These are phyloP conservation scores for Caranx ignobilis DNA, from an alignment of 2,113 vertebrate genomes.

Conservation along the genomic window DNA sequence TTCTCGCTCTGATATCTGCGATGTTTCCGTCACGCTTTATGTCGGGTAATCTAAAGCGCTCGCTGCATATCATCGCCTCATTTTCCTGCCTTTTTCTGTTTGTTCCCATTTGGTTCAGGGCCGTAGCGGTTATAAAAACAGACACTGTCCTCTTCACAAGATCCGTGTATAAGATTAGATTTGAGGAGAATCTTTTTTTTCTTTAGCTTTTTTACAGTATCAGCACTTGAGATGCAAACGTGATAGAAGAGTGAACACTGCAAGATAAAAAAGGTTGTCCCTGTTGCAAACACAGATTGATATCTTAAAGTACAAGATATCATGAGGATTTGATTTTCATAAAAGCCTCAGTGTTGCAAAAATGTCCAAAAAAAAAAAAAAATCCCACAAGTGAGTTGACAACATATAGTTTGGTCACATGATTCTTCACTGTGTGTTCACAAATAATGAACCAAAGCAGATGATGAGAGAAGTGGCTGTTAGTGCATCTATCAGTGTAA, in stretches of 20 bases:
- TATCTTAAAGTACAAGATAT: slow-evolving; percentile 14
- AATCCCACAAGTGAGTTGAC: background rate
- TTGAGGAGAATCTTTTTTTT: slow-evolving; percentile 7
- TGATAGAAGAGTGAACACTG: slow-evolving; percentile 9
- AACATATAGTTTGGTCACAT: background rate
- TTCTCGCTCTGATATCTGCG: background rate
- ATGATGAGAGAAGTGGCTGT: background rate
- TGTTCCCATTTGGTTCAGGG: slow-evolving; percentile 25
- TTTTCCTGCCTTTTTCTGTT: slow-evolving; percentile 1
- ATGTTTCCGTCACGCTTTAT: slow-evolving; percentile 8
- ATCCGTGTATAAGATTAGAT: slow-evolving; percentile 8
- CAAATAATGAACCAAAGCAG: background rate
- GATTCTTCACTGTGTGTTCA: slow-evolving; percentile 18
- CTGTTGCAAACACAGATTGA: slow-evolving; percentile 22
- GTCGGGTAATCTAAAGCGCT: background rate
- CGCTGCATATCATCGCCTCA: slow-evolving; percentile 5
- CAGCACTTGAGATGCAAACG: background rate
- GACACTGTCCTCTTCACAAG: slow-evolving; percentile 7
- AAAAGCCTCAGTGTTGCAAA: background rate
- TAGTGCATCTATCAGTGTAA: slow-evolving; percentile 31
- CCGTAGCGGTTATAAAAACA: background rate
- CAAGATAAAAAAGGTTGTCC: slow-evolving; percentile 23
- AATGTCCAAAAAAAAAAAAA: background rate
- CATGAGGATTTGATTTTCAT: slow-evolving; percentile 12
- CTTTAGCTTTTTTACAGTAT: slow-evolving; percentile 10